Base-by-base conservation (phyloP, 2,888 invertebrate species). In the Melipona bicolor region DNA sequence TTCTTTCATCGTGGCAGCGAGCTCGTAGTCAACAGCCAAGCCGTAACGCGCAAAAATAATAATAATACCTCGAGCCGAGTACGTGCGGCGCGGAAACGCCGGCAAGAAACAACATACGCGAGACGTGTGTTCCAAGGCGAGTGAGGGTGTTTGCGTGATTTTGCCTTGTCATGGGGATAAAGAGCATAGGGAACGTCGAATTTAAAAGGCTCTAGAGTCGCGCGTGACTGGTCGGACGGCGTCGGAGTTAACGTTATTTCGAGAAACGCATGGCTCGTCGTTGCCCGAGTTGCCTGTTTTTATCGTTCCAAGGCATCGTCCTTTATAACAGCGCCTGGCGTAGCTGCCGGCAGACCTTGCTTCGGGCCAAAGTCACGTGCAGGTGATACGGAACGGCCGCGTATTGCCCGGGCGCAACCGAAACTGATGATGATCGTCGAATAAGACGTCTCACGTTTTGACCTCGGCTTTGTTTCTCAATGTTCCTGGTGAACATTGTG, bases 191-290 rank as follows among this genome's bases (percentile, higher is more conserved):
- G 83, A 85, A 78, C 72, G 75, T 75, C 85, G 80, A 85, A 87
- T 85, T 87, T 75, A 73, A 82, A 83, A 78, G 64, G 62, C 65
- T 72, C n/a, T 61, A 43, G 19, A 70, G 70, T 76, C 49, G 86
- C 83, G 75, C 89, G 89, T 89, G 89, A 88, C 86, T 54, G 67
- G 70, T 76, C 75, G 68, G 77, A 50, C 78, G 71, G 68, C 65
- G 68, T 61, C 13, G 88, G 89, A 77, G 87, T 89, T 86, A 89
- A 89, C 88, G 83, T 89, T 81, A 86, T 89, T 88, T 85, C 84
- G 69, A 52, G 50, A 49, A 84, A 77, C 80, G 80, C 79, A 72
- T 65, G 65, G 62, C 43, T 21, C 61, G 15, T 50, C 61, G 69
- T 62, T 77, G 50, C 69, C 67, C 76, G 62, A 43, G 43, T 9